These are phyloP conservation scores for Strigamia transsilvanica DNA, from an alignment of 2,888 invertebrate genomes.

Conservation along the genomic window DNA sequence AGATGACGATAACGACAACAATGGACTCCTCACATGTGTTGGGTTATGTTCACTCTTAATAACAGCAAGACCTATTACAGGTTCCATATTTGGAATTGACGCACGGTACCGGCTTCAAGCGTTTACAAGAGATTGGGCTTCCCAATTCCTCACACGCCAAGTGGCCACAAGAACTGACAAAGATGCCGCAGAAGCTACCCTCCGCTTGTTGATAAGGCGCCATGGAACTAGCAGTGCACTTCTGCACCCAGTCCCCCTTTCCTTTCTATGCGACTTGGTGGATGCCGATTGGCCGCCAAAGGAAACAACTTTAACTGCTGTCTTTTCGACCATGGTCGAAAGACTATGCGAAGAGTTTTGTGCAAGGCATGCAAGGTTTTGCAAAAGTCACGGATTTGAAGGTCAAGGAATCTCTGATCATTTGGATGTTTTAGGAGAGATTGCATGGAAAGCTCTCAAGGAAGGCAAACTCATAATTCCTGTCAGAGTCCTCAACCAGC, in stretches of 20 bases:
- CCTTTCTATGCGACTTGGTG: conserved; percentile 4
- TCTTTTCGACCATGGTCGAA: not conserved
- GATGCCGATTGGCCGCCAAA: conserved; percentile 25
- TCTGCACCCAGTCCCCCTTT: conserved; percentile 34
- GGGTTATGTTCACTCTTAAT: conserved; percentile 27
- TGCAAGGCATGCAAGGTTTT: conserved; percentile 29
- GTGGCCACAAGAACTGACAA: conserved; percentile 20
- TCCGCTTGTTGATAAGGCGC: conserved; percentile 15
- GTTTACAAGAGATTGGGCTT: conserved; percentile 42
- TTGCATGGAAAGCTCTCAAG: conserved; percentile 41
- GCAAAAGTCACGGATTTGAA: conserved; percentile 35
- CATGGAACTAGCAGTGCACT: not conserved
- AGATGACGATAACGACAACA: not conserved
- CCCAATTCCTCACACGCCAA: conserved; percentile 33
- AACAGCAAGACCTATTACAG: conserved; percentile 37
- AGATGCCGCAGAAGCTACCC: conserved; percentile 18
- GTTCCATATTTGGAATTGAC: not conserved
- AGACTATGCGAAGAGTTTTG: conserved; percentile 37
- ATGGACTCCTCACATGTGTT: not conserved
- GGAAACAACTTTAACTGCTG: conserved; percentile 26
- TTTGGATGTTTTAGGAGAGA: conserved; percentile 43
- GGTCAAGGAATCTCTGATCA: conserved; percentile 28
- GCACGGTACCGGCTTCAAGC: conserved; percentile 35
- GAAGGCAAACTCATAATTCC: conserved; percentile 38
- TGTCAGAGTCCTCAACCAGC: conserved; percentile 12